A percentile compares a stretch with the other conserved stretches of the same genome.
Conservation (phyloP, 2,113 vertebrate species). For the Fregata magnificens region DNA sequence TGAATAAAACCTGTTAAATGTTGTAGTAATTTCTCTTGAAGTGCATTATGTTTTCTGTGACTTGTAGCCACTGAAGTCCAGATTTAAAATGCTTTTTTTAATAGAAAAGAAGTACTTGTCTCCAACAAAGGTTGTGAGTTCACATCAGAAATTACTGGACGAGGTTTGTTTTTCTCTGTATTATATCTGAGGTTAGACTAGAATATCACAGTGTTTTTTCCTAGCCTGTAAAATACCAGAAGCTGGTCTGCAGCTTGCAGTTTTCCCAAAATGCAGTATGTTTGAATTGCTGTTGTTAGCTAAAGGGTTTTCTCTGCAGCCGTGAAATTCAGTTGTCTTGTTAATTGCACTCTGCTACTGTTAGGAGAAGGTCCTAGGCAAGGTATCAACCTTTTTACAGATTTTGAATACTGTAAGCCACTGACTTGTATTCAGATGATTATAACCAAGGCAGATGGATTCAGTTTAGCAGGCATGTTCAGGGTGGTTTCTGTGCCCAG, state of each 20-base stretch:
- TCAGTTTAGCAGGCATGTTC: not conserved
- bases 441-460: not conserved
- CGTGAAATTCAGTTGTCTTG: not conserved
- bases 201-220: not conserved
- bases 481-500: not conserved
- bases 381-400: not conserved
- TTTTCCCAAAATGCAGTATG: not conserved
- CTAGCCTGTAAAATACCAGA: not conserved
- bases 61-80: not conserved
- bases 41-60: not conserved
- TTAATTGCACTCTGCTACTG: not conserved
- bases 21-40: not conserved
- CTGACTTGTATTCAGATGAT: not conserved
- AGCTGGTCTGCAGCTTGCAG: not conserved
- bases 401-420: not conserved
- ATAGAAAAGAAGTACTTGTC: not conserved
- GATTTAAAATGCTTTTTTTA: not conserved
- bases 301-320: not conserved
- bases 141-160: not conserved
- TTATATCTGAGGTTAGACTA: not conserved
- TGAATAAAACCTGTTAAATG: not conserved
- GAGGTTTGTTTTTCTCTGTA: not conserved
- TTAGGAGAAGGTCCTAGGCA: not conserved
- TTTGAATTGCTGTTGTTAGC: not conserved
- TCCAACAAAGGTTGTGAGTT: not conserved